Base-by-base conservation (phyloP, 1,140 invertebrate species). In the Ceratosolen solmsi region DNA sequence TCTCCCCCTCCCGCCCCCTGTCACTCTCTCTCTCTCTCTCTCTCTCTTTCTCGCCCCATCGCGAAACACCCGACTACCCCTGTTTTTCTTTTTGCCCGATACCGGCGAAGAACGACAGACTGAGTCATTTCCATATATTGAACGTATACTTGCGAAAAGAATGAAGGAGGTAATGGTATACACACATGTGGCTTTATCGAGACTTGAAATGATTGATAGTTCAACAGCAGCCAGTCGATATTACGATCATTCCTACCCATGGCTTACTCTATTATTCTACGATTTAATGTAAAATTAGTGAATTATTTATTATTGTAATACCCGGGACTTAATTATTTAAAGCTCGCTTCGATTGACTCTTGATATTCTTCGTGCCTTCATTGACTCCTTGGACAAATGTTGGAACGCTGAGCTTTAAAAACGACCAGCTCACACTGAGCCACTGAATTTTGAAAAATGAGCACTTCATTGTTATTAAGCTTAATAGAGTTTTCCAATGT, bases 161-260 rank as follows among this genome's bases (percentile, higher is more conserved):
- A 46, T n/a, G 70, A 63, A 49, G n/a, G 58, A 75, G 65, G 77
- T 56, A 71, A 70, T 56, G 46, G 77, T 38, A 9, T 58, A 46
- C 36, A 46, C 36, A 60, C 27, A 60, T 36, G 72, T 51, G 33
- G 49, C 74, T 76, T 82, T 73, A 76, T 76, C 38, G 49, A 58
- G 80, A 13, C 51, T 56, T 15, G 13, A 63, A 20, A 33, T 77
- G 79, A 81, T 81, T 75, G 79, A 81, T 81, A 76, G 79, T 73
- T 72, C 51, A 60, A 49, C 41, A 54, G 54, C 38, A 70, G 54
- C 38, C 73, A 82, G 63, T 82, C 73, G 36, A 82, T 71, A 68
- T 49, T 46, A 8, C 51, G 9, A 49, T 56, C 56, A 7, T 33
- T 33, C 3, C 7, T 2, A 54, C 72, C 54, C 33, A 20, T 0